These are phyloP conservation scores for Danaus plexippus DNA, from an alignment of 1,140 invertebrate genomes.

Conservation along the genomic window DNA sequence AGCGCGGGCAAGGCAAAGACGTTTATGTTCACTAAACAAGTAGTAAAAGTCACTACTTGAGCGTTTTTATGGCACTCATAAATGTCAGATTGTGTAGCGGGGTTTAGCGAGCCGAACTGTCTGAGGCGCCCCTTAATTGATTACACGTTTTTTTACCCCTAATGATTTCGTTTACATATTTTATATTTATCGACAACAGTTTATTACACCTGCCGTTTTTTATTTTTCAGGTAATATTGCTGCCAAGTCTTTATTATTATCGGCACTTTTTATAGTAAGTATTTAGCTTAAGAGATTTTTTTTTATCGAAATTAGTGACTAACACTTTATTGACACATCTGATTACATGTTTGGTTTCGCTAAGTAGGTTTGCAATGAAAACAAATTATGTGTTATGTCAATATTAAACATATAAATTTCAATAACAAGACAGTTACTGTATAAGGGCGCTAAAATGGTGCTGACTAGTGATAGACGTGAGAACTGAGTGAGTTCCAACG, in stretches of 20 bases:
- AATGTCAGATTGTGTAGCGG: constrained; percentile 70
- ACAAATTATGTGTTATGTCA: constrained; percentile 8
- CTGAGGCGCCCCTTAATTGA: constrained; percentile 49
- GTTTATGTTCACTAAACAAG: constrained; percentile 75
- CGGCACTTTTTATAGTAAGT: no score
- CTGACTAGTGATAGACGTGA: constrained; percentile 54
- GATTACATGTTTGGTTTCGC: no score
- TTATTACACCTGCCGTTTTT: constrained; percentile 38
- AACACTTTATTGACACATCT: no score
- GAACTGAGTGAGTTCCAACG: constrained; percentile 51
- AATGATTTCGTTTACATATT: constrained; percentile 37
- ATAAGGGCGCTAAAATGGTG: constrained; percentile 40
- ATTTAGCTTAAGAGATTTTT: no score
- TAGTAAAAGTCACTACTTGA: constrained; percentile 74
- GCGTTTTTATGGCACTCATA: constrained; percentile 73
- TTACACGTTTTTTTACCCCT: constrained; percentile 42
- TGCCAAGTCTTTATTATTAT: constrained; percentile 1
- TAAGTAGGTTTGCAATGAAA: no score
- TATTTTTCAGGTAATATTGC: constrained; percentile 49
- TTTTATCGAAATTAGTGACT: no score
- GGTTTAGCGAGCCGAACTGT: constrained; percentile 46
- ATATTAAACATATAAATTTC: constrained; percentile 32
- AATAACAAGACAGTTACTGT: constrained; percentile 14
- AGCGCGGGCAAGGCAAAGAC: constrained; percentile 68
- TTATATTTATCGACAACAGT: constrained; percentile 7